Evolutionary conservation across 2,888 invertebrate genomes (phyloP).

Genomic region (Lasioglossum leucozonium): DNA sequence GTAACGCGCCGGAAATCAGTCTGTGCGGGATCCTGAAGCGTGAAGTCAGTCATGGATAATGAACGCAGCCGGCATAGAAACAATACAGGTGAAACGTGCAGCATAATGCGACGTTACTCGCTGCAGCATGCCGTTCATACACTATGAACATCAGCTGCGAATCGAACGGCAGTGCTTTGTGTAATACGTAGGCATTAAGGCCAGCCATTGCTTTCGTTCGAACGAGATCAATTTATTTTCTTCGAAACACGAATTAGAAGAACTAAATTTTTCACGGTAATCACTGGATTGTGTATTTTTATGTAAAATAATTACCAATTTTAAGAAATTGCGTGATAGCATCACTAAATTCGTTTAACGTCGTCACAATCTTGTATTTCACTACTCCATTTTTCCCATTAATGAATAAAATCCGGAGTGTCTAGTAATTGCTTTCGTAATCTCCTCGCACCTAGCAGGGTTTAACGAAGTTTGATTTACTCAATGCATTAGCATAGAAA

Average conservation of each 20-base stretch:
- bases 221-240: neutral
- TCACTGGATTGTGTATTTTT: too few relatives aligned
- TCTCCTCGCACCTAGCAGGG: neutral
- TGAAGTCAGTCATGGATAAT: conserved; percentile 44
- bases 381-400: neutral
- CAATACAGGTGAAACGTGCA: conserved; percentile 43
- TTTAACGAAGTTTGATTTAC: neutral
- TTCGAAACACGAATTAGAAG: neutral
- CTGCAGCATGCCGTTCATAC: neutral
- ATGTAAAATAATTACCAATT: neutral
- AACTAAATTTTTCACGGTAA: neutral
- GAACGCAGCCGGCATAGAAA: conserved; percentile 45
- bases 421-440: neutral
- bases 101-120: neutral
- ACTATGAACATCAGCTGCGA: neutral
- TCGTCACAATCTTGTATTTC: too few relatives aligned
- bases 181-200: neutral
- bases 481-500: neutral
- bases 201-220: neutral
- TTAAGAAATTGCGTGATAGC: neutral
- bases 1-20: conserved; percentile 35
- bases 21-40: conserved; percentile 35
- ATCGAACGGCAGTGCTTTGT: neutral
- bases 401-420: neutral
- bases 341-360: neutral